These are phyloP conservation scores for Mustelus asterias DNA, from an alignment of 2,113 vertebrate species.

Conservation along the genomic window DNA sequence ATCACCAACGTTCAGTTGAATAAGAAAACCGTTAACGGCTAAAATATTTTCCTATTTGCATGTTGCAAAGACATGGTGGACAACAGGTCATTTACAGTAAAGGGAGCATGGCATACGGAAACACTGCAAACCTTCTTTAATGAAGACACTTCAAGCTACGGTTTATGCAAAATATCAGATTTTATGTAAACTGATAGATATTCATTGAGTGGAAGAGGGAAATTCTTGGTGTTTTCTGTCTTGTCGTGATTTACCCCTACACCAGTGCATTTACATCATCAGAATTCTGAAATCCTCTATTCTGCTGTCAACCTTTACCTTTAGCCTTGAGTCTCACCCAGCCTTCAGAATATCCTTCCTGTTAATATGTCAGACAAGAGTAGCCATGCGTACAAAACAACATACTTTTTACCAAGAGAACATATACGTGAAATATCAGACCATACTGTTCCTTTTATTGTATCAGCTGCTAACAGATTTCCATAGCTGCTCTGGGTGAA, in stretches of 20 bases:
- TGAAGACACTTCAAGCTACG: neutral
- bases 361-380: slow-evolving; percentile 50
- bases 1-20: neutral
- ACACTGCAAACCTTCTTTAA: neutral
- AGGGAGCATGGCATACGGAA: neutral
- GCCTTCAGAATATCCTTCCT: slow-evolving; percentile 53
- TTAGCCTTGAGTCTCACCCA: slow-evolving; percentile 38
- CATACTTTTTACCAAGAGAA: slow-evolving; percentile 45
- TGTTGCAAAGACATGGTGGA: neutral
- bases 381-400: slow-evolving; percentile 55
- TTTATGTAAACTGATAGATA: slow-evolving; percentile 37
- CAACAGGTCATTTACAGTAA: neutral
- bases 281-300: slow-evolving; percentile 41
- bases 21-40: slow-evolving; percentile 2
- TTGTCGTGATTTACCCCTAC: slow-evolving; percentile 35
- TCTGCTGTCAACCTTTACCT: slow-evolving; percentile 42
- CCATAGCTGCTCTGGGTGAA: slow-evolving; percentile 49
- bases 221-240: slow-evolving; percentile 52
- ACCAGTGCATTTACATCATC: slow-evolving; percentile 38
- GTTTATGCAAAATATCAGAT: slow-evolving; percentile 31
- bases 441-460: slow-evolving; percentile 39
- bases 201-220: slow-evolving; percentile 45
- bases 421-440: slow-evolving; percentile 40
- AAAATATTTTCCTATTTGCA: neutral
- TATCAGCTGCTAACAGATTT: slow-evolving; percentile 52